Evolutionary conservation across 1,140 invertebrate genomes (phyloP).

Genomic region (Drosophila bipectinata): DNA sequence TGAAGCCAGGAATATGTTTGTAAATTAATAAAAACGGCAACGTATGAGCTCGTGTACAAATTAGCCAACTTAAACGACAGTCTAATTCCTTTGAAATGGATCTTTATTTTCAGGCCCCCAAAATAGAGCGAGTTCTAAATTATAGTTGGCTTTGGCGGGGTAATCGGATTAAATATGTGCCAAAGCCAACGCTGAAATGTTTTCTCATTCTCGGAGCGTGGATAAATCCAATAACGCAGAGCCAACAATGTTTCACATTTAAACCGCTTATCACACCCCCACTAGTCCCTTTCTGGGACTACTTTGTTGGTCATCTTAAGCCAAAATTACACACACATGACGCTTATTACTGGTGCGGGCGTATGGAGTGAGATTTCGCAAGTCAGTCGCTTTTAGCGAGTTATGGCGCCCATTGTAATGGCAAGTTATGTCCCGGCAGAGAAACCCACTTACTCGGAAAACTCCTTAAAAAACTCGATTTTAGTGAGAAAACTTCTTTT

Average conservation of each 20-base stretch:
- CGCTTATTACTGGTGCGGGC: slow-evolving; percentile 22
- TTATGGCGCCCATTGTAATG: slow-evolving; percentile 32
- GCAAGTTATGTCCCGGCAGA: slow-evolving; percentile 18
- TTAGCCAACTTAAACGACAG: slow-evolving; percentile 27
- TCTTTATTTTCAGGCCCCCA: slow-evolving; percentile 19
- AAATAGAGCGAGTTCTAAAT: slow-evolving; percentile 30
- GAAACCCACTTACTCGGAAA: slow-evolving; percentile 17
- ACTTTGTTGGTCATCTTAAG: slow-evolving; percentile 48
- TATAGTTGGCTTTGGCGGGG: slow-evolving; percentile 24
- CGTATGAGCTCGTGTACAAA: slow-evolving; percentile 54
- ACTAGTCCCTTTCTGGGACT: slow-evolving; percentile 17
- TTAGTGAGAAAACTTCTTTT: slow-evolving; percentile 29
- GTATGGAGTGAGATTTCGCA: not conserved
- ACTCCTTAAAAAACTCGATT: slow-evolving; percentile 20
- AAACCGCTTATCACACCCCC: slow-evolving; percentile 44
- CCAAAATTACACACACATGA: slow-evolving; percentile 56
- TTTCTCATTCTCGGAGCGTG: slow-evolving; percentile 2
- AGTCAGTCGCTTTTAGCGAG: slow-evolving; percentile 20
- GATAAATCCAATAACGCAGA: slow-evolving; percentile 41
- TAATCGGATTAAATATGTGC: slow-evolving; percentile 26
- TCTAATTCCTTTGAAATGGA: slow-evolving; percentile 21
- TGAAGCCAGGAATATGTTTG: slow-evolving; percentile 59
- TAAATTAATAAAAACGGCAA: slow-evolving; percentile 68
- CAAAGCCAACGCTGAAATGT: slow-evolving; percentile 23
- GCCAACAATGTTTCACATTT: slow-evolving; percentile 50